phyloP scores from a whole-genome alignment of 2,797 vertebrate species.

The Alfaro cultratus region DNA sequence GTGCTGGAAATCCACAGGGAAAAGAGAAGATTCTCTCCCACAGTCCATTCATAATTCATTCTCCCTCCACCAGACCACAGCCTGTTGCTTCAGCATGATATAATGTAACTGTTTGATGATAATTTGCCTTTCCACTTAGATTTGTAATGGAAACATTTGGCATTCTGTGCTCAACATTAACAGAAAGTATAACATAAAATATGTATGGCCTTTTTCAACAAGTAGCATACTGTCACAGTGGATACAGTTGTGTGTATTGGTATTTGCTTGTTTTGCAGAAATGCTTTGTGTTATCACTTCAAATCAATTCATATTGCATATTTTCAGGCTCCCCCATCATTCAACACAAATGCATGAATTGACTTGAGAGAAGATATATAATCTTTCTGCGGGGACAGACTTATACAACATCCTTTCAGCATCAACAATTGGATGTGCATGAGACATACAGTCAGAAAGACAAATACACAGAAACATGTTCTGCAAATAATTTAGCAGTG shows the following conservation, averaged over 20 bases:
- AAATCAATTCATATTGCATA: constrained; percentile 41
- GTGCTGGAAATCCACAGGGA: constrained; percentile 72
- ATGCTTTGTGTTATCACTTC: constrained; percentile 17
- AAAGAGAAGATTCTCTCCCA: constrained; percentile 70
- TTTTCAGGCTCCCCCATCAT: constrained; percentile 20
- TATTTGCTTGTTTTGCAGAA: constrained; percentile 33
- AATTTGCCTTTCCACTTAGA: constrained; percentile 78
- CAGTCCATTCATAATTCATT: constrained; percentile 84
- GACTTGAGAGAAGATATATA: neutral
- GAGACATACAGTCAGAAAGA: neutral
- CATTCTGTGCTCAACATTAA: constrained; percentile 74
- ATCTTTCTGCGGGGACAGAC: neutral
- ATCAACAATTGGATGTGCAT: constrained; percentile 1
- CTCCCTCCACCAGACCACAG: constrained; percentile 76
- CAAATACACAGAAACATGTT: neutral
- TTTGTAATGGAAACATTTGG: constrained; percentile 75
- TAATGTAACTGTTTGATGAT: constrained; percentile 80
- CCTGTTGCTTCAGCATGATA: constrained; percentile 79
- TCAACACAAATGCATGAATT: constrained; percentile 1
- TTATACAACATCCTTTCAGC: neutral
- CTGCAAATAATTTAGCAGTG: neutral
- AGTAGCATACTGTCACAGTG: constrained; percentile 58
- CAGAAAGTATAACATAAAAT: constrained; percentile 73
- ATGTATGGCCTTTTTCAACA: constrained; percentile 68
- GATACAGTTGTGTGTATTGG: constrained; percentile 37